phyloP scores from a whole-genome alignment of 2,113 vertebrate genomes.

The Lanius ludovicianus region DNA sequence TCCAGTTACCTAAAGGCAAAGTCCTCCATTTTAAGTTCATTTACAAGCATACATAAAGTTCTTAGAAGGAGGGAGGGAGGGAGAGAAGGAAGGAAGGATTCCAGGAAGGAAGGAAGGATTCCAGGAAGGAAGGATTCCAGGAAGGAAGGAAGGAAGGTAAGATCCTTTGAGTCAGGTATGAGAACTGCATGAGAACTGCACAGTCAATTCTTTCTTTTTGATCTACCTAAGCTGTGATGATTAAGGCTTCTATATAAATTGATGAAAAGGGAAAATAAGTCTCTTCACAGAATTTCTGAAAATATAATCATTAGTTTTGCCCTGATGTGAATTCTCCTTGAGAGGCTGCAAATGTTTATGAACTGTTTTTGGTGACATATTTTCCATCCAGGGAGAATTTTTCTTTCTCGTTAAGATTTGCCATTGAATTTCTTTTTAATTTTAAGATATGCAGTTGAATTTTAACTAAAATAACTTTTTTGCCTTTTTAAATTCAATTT shows the following conservation, averaged over 20 bases:
- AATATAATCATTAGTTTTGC: neutral
- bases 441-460: neutral
- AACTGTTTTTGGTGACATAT: neutral
- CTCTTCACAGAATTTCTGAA: neutral
- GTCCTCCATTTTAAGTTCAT: neutral
- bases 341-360: neutral
- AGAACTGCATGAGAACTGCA: neutral
- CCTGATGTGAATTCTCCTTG: neutral
- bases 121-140: neutral
- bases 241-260: neutral
- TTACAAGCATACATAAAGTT: neutral
- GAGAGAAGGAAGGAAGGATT: accelerated
- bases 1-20: neutral
- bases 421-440: neutral
- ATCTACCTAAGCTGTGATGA: neutral
- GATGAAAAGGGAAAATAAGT: neutral
- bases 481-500: neutral
- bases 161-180: neutral
- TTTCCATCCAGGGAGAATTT: neutral
- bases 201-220: neutral
- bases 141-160: neutral
- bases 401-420: neutral
- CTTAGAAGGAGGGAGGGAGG: neutral
- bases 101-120: no score
- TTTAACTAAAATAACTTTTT: neutral